These are phyloP conservation scores for Tenthredo scrophulariae DNA, from an alignment of 2,888 invertebrate species.

Conservation along the genomic window DNA sequence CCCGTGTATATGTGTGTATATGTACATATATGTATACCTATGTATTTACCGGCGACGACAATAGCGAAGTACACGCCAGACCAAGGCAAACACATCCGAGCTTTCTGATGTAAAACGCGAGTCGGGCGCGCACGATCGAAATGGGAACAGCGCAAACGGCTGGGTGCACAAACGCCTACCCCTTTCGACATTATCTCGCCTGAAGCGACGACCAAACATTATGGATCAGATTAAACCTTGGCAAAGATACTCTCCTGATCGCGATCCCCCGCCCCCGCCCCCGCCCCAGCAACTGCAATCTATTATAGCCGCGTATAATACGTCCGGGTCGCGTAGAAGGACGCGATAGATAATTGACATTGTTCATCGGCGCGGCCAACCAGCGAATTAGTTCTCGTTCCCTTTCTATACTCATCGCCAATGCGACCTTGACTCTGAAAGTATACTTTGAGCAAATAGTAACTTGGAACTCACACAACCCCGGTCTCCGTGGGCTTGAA, in stretches of 20 bases:
- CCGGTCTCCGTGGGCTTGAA: neutral
- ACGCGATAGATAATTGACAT: neutral
- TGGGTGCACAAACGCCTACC: neutral
- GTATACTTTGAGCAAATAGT: neutral
- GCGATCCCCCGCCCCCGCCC: neutral
- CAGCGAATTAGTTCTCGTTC: neutral
- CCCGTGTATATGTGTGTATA: neutral
- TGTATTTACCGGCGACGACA: constrained; percentile 3
- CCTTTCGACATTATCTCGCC: constrained; percentile 21
- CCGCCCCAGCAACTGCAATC: neutral
- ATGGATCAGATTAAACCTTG: neutral
- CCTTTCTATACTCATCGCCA: neutral
- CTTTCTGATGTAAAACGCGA: neutral
- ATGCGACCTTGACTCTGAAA: neutral
- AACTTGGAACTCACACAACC: neutral
- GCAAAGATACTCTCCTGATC: neutral
- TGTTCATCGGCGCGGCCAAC: neutral
- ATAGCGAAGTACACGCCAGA: neutral
- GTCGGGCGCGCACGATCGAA: neutral
- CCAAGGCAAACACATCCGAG: neutral
- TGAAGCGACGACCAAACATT: neutral
- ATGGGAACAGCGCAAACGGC: neutral
- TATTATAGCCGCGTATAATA: neutral
- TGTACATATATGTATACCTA: neutral
- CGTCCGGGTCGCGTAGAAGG: neutral